Percentiles rank a stretch among this genome's conserved stretches.
Conservation (phyloP, 2,888 invertebrate species). For the Tinea trinotella region DNA sequence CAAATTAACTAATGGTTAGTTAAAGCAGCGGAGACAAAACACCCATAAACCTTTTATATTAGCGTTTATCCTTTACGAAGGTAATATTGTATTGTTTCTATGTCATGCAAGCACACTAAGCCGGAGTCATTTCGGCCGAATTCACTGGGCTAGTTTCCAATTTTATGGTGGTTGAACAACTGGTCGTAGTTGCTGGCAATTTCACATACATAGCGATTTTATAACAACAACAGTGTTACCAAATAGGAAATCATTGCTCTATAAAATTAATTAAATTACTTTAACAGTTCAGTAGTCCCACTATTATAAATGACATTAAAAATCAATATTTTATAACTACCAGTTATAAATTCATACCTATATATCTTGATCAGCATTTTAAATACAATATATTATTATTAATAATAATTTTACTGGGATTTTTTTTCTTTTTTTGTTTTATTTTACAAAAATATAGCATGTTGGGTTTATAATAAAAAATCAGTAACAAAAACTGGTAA, state of each 20-base stretch:
- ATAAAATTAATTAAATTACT: slow-evolving; percentile 5
- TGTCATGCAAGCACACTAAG: slow-evolving; percentile 32
- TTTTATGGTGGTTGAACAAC: slow-evolving; percentile 66
- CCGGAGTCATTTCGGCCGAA: slow-evolving; percentile 39
- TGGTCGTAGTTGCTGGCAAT: slow-evolving; percentile 22
- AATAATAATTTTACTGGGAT: too few relatives aligned
- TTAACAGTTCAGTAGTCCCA: neutral
- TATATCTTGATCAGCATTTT: too few relatives aligned
- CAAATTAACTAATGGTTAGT: neutral
- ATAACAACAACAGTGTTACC: slow-evolving; percentile 10
- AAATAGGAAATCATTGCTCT: slow-evolving; percentile 4
- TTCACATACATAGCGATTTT: slow-evolving; percentile 10
- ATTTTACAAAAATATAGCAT: neutral
- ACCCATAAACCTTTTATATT: neutral
- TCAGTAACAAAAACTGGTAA: slow-evolving; percentile 1
- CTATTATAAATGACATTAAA: too few relatives aligned
- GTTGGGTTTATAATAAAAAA: neutral
- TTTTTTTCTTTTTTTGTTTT: neutral
- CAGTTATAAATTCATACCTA: too few relatives aligned
- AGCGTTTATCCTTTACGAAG: neutral
- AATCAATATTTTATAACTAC: too few relatives aligned
- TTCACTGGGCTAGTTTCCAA: slow-evolving; percentile 54
- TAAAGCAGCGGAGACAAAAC: neutral
- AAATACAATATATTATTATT: neutral
- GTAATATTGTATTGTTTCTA: slow-evolving; percentile 33